These are phyloP conservation scores for Heterocephalus glaber DNA, from an alignment of 2,113 vertebrate genomes.

Conservation along the genomic window DNA sequence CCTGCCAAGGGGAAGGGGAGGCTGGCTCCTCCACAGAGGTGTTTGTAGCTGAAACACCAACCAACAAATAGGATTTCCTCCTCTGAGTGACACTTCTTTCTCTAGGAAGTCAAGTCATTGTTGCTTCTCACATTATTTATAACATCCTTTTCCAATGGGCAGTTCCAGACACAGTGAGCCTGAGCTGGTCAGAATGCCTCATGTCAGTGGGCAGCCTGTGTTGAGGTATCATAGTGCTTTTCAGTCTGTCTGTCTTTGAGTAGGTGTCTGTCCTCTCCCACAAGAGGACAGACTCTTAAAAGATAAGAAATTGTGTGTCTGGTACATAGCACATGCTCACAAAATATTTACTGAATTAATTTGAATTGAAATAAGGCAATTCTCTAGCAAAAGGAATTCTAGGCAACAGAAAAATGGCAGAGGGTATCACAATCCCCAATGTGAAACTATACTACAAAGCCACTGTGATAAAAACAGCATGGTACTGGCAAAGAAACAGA, in stretches of 20 bases:
- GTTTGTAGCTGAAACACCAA: neutral
- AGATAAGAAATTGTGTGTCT: neutral
- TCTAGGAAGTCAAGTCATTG: neutral
- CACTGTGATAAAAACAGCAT: too few relatives aligned
- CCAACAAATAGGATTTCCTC: neutral
- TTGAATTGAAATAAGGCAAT: slow-evolving; percentile 30
- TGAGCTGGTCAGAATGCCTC: neutral
- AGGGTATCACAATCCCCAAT: too few relatives aligned
- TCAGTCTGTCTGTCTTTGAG: neutral
- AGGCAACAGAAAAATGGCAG: too few relatives aligned
- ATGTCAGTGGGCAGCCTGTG: neutral
- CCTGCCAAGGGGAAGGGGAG: neutral
- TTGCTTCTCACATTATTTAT: neutral
- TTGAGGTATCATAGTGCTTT: neutral
- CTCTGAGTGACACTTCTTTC: neutral
- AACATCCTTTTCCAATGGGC: neutral
- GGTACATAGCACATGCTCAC: neutral
- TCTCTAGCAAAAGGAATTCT: too few relatives aligned
- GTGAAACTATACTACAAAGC: too few relatives aligned
- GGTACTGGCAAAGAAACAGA: too few relatives aligned
- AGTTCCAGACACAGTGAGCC: neutral
- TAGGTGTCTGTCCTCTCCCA: neutral
- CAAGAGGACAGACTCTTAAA: slow-evolving; percentile 1
- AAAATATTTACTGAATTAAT: slow-evolving; percentile 39
- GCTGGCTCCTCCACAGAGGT: neutral